Evolutionary conservation across 2,113 vertebrate genomes (phyloP).

Genomic region (Tympanuchus pallidicinctus): DNA sequence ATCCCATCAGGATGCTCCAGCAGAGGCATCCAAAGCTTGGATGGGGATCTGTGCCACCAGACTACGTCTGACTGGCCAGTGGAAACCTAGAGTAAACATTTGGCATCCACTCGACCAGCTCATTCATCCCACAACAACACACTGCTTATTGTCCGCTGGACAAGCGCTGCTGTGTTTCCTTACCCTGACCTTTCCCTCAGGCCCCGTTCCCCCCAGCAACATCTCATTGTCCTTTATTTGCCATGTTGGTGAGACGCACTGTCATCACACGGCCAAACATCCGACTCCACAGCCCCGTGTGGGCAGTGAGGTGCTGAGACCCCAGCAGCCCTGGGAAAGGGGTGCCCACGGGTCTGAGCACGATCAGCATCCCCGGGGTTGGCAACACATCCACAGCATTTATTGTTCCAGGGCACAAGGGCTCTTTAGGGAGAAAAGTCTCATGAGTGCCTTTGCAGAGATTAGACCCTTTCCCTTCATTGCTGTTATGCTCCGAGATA

Average conservation of each 20-base stretch:
- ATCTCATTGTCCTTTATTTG: accelerated
- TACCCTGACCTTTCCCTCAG: constrained; percentile 60
- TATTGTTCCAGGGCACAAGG: constrained; percentile 69
- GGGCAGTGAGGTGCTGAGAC: neutral
- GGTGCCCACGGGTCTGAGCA: constrained; percentile 28
- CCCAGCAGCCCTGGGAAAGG: neutral
- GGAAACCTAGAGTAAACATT: constrained; percentile 75
- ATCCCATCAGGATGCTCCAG: accelerated
- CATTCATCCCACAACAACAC: constrained; percentile 59
- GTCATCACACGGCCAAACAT: accelerated
- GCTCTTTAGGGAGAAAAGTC: neutral
- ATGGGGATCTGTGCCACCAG: accelerated
- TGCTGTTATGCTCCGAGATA: constrained; percentile 47
- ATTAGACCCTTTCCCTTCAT: neutral
- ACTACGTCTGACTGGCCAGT: accelerated
- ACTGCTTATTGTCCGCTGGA: constrained; percentile 61
- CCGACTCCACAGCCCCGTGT: neutral
- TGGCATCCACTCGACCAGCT: constrained; percentile 53
- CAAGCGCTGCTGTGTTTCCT: constrained; percentile 61
- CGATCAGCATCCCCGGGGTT: neutral
- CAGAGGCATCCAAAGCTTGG: accelerated
- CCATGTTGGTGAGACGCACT: neutral
- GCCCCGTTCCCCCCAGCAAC: neutral
- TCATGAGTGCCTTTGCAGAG: neutral
- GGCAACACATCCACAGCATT: constrained; percentile 25